Evolutionary conservation across 2,888 invertebrate genomes (phyloP).

Genomic region (Epinotia ramella): DNA sequence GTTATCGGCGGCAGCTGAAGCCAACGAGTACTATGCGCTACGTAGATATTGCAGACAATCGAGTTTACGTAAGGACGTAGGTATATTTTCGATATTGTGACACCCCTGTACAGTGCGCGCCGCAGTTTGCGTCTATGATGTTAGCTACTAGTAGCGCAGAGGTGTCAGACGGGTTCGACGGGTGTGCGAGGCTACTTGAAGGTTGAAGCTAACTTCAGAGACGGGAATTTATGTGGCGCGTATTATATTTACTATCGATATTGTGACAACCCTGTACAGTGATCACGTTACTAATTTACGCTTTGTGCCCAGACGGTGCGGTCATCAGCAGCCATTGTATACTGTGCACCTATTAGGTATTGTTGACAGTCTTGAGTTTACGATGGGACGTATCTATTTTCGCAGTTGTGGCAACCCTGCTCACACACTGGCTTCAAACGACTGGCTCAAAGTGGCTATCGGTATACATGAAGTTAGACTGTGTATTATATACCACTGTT

Average conservation of each 20-base stretch:
- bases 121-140: no score
- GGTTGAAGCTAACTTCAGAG: no score
- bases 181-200: no score
- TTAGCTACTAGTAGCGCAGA: no score
- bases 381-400: constrained; percentile 2
- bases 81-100: background rate
- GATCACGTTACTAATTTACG: background rate
- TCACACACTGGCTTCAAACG: background rate
- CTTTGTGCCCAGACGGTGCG: background rate
- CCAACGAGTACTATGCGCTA: constrained; percentile 1
- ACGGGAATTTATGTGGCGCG: no score
- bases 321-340: background rate
- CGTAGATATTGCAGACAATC: constrained; percentile 6
- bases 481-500: background rate
- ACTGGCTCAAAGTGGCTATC: constrained; percentile 2
- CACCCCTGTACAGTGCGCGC: background rate
- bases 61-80: background rate
- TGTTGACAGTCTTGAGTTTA: background rate
- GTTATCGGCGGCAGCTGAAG: constrained; percentile 23
- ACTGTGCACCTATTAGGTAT: background rate
- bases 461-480: background rate
- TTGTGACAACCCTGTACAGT: background rate
- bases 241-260: no score
- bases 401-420: constrained; percentile 13
- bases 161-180: no score